These are phyloP conservation scores for Chrysolina haemoptera DNA, from an alignment of 2,888 invertebrate species.

Conservation along the genomic window DNA sequence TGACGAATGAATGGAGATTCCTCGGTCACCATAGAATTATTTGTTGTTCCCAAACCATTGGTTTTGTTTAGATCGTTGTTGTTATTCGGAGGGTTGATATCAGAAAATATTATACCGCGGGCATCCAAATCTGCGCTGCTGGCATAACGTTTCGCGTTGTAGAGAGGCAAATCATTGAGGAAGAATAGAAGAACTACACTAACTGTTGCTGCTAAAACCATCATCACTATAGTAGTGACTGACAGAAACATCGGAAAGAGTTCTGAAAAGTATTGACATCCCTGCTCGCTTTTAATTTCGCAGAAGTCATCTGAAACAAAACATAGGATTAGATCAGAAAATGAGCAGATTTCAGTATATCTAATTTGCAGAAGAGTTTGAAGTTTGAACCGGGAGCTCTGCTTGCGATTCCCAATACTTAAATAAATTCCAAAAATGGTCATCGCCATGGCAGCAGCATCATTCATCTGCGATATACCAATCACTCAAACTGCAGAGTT, in stretches of 20 bases:
- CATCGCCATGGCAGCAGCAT: no score
- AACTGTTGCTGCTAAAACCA: conserved; percentile 55
- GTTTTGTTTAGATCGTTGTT: neutral
- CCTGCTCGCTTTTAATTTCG: conserved; percentile 49
- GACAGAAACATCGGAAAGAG: conserved; percentile 59
- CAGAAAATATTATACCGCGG: neutral
- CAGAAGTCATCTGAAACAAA: conserved; percentile 53
- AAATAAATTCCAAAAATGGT: no score
- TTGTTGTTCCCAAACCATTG: neutral
- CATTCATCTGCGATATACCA: no score
- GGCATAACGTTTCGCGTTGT: conserved; percentile 39
- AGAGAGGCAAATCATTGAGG: conserved; percentile 52
- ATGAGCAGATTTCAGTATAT: neutral
- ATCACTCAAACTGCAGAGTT: no score
- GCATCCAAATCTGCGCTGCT: conserved; percentile 29
- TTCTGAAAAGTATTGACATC: conserved; percentile 59
- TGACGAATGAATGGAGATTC: conserved; percentile 30
- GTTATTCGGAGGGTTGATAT: neutral
- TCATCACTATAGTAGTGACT: conserved; percentile 56
- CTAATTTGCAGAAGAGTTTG: neutral
- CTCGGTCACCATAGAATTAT: conserved; percentile 19
- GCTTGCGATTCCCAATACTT: no score
- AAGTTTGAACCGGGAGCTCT: no score
- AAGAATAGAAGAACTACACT: conserved; percentile 52
- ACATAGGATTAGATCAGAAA: neutral